A percentile compares a stretch with the other conserved stretches of the same genome.
phyloP scores from a whole-genome alignment of 2,113 vertebrate genomes.

The Campylorhamphus procurvoides region DNA sequence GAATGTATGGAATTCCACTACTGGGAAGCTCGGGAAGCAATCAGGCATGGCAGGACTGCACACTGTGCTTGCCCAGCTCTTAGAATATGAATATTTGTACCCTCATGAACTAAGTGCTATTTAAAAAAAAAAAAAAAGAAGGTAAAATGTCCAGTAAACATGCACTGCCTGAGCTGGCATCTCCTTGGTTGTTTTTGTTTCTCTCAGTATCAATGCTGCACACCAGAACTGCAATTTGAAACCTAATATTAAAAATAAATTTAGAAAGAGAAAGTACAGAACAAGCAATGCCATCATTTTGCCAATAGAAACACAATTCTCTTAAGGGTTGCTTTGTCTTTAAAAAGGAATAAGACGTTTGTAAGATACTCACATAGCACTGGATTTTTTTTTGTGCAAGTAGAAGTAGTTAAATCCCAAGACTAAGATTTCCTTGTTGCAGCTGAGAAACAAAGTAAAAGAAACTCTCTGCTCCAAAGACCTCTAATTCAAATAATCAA shows the following conservation, averaged over 20 bases:
- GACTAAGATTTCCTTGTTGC: not conserved
- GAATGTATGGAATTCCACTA: conserved; percentile 37
- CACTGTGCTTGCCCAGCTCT: not conserved
- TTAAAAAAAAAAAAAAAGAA: not conserved
- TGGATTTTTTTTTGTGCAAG: not conserved
- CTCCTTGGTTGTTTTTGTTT: conserved; percentile 10
- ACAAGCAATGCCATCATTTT: not conserved
- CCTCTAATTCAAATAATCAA: conserved; percentile 9
- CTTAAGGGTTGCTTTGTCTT: not conserved
- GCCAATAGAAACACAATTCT: not conserved
- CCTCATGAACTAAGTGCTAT: not conserved
- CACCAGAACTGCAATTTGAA: conserved; percentile 22
- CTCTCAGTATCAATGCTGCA: not conserved
- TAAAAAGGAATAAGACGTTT: not conserved
- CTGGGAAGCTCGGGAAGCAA: not conserved
- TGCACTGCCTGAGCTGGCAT: not conserved
- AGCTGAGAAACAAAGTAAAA: not conserved
- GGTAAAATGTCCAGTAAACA: not conserved
- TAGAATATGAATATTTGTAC: not conserved
- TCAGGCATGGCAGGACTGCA: not conserved
- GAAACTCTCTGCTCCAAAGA: conserved; percentile 9
- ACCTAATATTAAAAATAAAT: conserved; percentile 18
- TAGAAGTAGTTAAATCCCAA: not conserved
- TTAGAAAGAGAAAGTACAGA: conserved; percentile 11
- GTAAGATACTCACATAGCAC: not conserved